Evolutionary conservation across 2,797 vertebrate species (phyloP), one percentile per base, ranked within the genome.

Genomic region (Decapterus maruadsi): DNA sequence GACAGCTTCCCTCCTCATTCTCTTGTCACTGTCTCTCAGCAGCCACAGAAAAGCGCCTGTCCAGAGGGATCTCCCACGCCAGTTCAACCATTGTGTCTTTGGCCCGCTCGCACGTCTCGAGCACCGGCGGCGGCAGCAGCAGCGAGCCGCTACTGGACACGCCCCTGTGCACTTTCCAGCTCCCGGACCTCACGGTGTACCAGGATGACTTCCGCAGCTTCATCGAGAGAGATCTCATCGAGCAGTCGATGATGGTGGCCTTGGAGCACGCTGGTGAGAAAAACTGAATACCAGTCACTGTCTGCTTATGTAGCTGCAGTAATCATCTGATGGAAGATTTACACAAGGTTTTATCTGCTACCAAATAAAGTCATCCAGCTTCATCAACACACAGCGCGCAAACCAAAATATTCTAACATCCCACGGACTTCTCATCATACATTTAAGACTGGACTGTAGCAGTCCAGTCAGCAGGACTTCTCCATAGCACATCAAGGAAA

Each of bases 231-330:
- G 98, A 99, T 72, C 96, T 99, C 10, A 99, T 99, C 0, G 98
- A 99, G 87, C 97, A 98, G 93, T 98, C 98, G 0, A 99, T 99
- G 98, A 95, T 99, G 95, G 96, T 98, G 74, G 97, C 98, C 0
- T 81, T 99, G 94, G 98, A 99, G 81, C 97, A 99, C 14, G 97
- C 98, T 0, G 98, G 98, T 99, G 68, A 91, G 96, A 22, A 17
- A 20, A 61, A 36, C 60, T 38, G 8, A 26, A 54, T 2, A 9
- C 10, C 2, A 31, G 42, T 9, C 1, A 13, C 31, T 50, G 9
- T 59, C 36, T 22, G 12, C 19, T 7, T 20, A 0, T 63, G 3
- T 26, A 29, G 34, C 46, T 19, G 10, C 16, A n/a, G 31, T 26
- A 61, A 42, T 22, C 22, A 13, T 8, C 38, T 26, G 20, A 53